Evolutionary conservation across 1,140 invertebrate genomes (phyloP).

Genomic region (Pinna nobilis): DNA sequence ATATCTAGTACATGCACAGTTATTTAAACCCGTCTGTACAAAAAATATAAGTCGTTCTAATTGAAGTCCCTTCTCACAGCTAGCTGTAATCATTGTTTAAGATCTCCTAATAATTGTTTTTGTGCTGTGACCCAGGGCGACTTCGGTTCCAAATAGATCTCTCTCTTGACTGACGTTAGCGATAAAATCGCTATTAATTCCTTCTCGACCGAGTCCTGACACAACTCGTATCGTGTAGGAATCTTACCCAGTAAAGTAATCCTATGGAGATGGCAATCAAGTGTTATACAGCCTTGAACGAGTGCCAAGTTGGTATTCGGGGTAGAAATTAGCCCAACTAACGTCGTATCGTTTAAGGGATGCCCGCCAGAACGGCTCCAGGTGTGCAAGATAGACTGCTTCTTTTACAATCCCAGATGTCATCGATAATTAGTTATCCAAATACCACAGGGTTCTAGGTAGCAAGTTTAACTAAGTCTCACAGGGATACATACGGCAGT

Average conservation of each 20-base stretch:
- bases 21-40: no score
- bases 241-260: conserved; percentile 21
- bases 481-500: background rate
- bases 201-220: conserved; percentile 14
- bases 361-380: background rate
- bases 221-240: conserved; percentile 13
- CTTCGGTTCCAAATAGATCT: conserved; percentile 5
- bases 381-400: background rate
- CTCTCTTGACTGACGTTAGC: conserved; percentile 2
- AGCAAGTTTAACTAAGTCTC: background rate
- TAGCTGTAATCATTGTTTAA: conserved; percentile 10
- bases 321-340: conserved; percentile 17
- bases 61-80: conserved; percentile 13
- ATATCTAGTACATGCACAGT: no score
- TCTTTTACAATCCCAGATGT: background rate
- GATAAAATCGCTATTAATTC: conserved; percentile 24
- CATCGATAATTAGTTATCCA: background rate
- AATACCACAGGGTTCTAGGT: background rate
- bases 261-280: conserved; percentile 14
- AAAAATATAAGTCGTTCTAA: no score
- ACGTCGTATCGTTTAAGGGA: background rate
- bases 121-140: conserved; percentile 7
- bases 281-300: conserved; percentile 1
- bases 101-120: conserved; percentile 15
- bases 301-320: conserved; percentile 4